Evolutionary conservation across 2,113 vertebrate species (phyloP), one percentile per base, ranked within the genome.

Genomic region (Amblyornis subalaris): DNA sequence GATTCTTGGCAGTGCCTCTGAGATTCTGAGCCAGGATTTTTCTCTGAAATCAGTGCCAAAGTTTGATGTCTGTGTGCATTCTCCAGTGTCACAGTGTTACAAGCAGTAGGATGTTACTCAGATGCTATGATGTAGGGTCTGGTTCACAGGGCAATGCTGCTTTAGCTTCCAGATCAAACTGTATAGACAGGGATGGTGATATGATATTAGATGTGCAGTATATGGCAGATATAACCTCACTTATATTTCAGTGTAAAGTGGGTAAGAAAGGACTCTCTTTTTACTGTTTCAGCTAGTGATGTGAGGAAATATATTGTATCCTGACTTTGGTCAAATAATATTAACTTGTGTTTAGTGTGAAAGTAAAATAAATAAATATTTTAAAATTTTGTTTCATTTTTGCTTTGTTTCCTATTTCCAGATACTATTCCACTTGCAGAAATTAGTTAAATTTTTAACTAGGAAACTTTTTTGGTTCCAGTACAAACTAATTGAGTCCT

Each of bases 281-380:
- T 69, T 83, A 42, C 42, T 88, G 48, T 82, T n/a, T 89, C 66
- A 94, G 69, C 14, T 50, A 80, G 61, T 89, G 67, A 91, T 81
- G 21, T 45, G 70, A 91, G 88, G 66, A 94, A 87, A 78, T 85
- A 87, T 10, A 70, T 51, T 92, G 84, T 94, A 96, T 88, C n/a
- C 57, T 89, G 58, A 91, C 36, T 87, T 91, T n/a, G 78, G n/a
- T 79, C 40, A 91, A 75, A 22, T 64, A 89, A 26, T 67, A 81
- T 54, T 84, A 66, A 81, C 33, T 89, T 82, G 44, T 95, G 45
- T 81, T 93, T 91, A 95, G 84, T 89, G 61, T 91, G 62, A 67
- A 93, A 91, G 66, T 65, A 81, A 96, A 95, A 94, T 95, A 91
- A 96, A 96, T 36, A 95, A 91, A 71, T 80, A 85, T 55, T 91